Percentiles rank a stretch among this genome's conserved stretches.
Conservation (phyloP, 2,113 vertebrate species). For the Tapirus terrestris region DNA sequence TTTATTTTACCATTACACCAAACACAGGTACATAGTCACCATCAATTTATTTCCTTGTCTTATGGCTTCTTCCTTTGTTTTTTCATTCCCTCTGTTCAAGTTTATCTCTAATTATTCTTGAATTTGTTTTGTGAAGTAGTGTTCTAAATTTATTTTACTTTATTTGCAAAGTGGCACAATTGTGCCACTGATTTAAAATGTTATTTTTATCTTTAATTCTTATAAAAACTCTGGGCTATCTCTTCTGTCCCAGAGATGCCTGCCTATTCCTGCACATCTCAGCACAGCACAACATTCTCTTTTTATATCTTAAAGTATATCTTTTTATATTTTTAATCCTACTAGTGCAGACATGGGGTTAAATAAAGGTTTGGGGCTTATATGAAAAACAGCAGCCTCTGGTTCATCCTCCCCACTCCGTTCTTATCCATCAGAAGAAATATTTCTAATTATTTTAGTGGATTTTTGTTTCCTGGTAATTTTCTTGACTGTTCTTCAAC, state of each 20-base stretch:
- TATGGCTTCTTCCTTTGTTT: neutral
- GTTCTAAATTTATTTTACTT: neutral
- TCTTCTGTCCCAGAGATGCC: neutral
- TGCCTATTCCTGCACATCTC: neutral
- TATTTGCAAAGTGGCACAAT: neutral
- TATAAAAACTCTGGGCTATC: neutral
- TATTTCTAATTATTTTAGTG: neutral
- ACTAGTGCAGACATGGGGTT: neutral
- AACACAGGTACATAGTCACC: neutral
- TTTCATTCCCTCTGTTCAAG: neutral
- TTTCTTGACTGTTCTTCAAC: neutral
- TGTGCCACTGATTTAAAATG: neutral
- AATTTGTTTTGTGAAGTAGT: neutral
- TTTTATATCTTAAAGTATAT: neutral
- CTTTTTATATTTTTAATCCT: neutral
- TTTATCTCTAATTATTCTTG: neutral
- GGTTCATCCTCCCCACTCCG: accelerated
- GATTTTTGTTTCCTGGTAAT: neutral
- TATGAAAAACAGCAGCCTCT: neutral
- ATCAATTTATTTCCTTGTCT: neutral
- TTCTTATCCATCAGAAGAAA: neutral
- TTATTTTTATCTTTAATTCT: neutral
- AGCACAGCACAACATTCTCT: neutral
- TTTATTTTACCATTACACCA: neutral
- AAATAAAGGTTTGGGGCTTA: neutral